These are phyloP conservation scores for Cyprinus carpio DNA, from an alignment of 2,113 vertebrate genomes.

Conservation along the genomic window DNA sequence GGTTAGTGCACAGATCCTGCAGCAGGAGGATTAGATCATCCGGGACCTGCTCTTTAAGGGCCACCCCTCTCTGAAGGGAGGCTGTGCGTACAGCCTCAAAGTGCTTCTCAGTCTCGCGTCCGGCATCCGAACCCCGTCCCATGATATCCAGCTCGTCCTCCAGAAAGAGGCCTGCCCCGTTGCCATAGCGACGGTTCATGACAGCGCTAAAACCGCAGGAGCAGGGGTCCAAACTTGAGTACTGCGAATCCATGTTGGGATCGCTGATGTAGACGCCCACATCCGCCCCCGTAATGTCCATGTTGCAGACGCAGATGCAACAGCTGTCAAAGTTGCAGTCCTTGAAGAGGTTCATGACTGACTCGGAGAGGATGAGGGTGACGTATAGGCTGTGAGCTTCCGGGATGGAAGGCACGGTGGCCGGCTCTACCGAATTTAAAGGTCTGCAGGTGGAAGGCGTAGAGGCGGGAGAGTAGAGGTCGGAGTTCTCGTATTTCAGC, in stretches of 20 bases:
- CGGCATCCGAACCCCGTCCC: constrained; percentile 88
- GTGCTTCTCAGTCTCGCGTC: constrained; percentile 91
- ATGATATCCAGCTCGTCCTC: constrained; percentile 98
- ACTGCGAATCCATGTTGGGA: constrained; percentile 87
- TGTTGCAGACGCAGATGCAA: constrained; percentile 98
- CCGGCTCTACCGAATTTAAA: constrained; percentile 94
- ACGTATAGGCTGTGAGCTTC: constrained; percentile 99
- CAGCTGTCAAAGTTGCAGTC: constrained; percentile 99
- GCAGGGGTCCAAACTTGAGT: constrained; percentile 74
- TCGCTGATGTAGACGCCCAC: constrained; percentile 96
- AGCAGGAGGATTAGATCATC: constrained; percentile 92
- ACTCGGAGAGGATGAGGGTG: constrained; percentile 97
- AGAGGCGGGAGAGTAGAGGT: constrained; percentile 94
- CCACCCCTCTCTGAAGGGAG: constrained; percentile 79
- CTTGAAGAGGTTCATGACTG: constrained; percentile 97
- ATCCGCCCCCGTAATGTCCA: constrained; percentile 97
- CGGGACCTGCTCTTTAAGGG: constrained; percentile 80
- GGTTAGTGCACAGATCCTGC: constrained; percentile 96
- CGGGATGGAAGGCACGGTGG: constrained; percentile 92
- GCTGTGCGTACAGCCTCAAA: constrained; percentile 88
- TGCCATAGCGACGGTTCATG: constrained; percentile 95
- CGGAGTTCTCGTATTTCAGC: constrained; percentile 94
- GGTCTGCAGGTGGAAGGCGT: constrained; percentile 95
- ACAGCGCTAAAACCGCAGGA: constrained; percentile 97
- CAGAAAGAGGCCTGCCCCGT: constrained; percentile 93